A percentile compares a stretch with the other conserved stretches of the same genome.
Conservation (phyloP, 2,888 invertebrate species). For the Leptinotarsa tumamoca region DNA sequence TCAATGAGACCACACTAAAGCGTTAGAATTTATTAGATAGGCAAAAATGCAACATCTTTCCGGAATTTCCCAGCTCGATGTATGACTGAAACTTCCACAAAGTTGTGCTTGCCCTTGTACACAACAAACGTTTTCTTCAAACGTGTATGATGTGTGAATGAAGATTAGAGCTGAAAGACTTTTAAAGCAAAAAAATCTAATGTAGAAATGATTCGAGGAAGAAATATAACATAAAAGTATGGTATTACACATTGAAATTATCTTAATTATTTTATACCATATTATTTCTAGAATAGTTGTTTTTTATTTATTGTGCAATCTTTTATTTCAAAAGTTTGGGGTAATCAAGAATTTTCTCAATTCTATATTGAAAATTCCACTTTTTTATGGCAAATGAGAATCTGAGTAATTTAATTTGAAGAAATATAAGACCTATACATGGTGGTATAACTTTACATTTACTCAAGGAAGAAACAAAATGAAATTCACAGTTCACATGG, state of each 20-base stretch:
- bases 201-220: not conserved
- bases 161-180: conserved; percentile 15
- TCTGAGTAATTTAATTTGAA: too few species aligned
- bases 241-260: not conserved
- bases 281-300: too few species aligned
- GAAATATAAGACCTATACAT: too few species aligned
- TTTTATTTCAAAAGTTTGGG: too few species aligned
- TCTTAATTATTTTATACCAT: too few species aligned
- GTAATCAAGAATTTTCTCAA: too few species aligned
- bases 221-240: not conserved
- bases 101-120: conserved; percentile 15
- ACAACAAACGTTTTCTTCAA: conserved; percentile 25
- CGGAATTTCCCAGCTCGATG: conserved; percentile 15
- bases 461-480: too few species aligned
- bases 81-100: conserved; percentile 1
- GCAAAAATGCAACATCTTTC: conserved; percentile 13
- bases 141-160: conserved; percentile 16
- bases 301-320: too few species aligned
- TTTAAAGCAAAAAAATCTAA: not conserved
- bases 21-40: conserved; percentile 66
- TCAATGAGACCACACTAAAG: conserved; percentile 64
- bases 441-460: too few species aligned
- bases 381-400: too few species aligned
- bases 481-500: too few species aligned
- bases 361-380: too few species aligned